These are phyloP conservation scores for Drosophila bunnanda DNA, from an alignment of 2,888 invertebrate genomes.

Conservation along the genomic window DNA sequence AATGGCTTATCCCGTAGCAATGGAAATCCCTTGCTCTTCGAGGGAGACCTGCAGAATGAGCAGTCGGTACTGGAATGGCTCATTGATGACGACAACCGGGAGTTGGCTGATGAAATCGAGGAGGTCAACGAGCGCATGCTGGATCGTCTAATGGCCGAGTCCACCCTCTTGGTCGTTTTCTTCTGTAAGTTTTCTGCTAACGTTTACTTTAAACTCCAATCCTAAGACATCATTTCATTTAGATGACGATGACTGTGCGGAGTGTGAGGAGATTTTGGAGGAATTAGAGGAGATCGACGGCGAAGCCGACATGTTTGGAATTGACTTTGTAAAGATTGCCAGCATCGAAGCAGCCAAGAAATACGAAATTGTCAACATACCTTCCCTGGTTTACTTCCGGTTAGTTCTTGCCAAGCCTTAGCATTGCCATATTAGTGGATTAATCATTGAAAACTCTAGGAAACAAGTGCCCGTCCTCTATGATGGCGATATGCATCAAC, in stretches of 20 bases:
- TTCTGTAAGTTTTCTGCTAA: slow-evolving; percentile 89
- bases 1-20: slow-evolving; percentile 86
- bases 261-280: slow-evolving; percentile 95
- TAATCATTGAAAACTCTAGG: slow-evolving; percentile 53
- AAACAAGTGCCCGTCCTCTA: slow-evolving; percentile 93
- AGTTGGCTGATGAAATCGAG: slow-evolving; percentile 96
- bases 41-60: slow-evolving; percentile 96
- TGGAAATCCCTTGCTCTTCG: slow-evolving; percentile 94
- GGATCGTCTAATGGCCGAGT: slow-evolving; percentile 92
- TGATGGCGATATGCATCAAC: slow-evolving; percentile 95
- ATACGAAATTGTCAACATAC: slow-evolving; percentile 93
- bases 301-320: slow-evolving; percentile 96
- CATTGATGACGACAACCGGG: slow-evolving; percentile 96
- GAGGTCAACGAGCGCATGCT: slow-evolving; percentile 96
- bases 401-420: slow-evolving; percentile 33
- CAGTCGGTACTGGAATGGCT: slow-evolving; percentile 96
- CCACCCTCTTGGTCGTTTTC: slow-evolving; percentile 94
- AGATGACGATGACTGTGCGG: slow-evolving; percentile 96
- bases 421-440: neutral
- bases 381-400: slow-evolving; percentile 94
- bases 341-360: slow-evolving; percentile 92
- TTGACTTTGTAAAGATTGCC: slow-evolving; percentile 96
- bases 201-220: accelerated
- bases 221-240: neutral
- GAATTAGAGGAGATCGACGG: slow-evolving; percentile 97